A percentile compares a stretch with the other conserved stretches of the same genome.
Evolutionary conservation across 2,113 vertebrate genomes (phyloP).

Genomic region (Tyto alba): DNA sequence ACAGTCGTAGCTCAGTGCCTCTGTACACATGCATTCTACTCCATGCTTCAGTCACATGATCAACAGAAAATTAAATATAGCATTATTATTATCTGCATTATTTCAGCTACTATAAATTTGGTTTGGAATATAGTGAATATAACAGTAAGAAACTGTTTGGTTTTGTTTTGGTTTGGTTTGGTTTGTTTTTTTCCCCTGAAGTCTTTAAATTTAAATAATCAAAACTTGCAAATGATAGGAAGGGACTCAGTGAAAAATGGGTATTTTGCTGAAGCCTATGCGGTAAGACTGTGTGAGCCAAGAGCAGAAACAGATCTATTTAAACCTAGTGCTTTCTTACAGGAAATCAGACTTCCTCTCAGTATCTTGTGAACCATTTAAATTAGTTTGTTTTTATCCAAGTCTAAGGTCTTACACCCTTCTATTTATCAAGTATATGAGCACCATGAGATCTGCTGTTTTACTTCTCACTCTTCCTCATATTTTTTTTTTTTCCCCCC

Average conservation of each 20-base stretch:
- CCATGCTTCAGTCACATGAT: neutral
- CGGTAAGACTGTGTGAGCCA: neutral
- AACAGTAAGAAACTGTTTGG: neutral
- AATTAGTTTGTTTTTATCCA: neutral
- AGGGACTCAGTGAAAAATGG: neutral
- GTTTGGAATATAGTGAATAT: neutral
- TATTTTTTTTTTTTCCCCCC: too few species aligned
- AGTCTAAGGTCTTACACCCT: neutral
- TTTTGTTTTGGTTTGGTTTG: too few species aligned
- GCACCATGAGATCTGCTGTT: neutral
- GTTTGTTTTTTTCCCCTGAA: neutral
- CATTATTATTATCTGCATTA: neutral
- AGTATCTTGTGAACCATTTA: neutral
- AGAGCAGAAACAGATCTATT: neutral
- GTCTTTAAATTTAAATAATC: neutral
- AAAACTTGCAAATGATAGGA: neutral
- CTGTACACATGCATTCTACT: neutral
- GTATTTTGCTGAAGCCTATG: neutral
- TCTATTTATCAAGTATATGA: neutral
- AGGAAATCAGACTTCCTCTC: neutral
- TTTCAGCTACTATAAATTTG: neutral
- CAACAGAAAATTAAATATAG: neutral
- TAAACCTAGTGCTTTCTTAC: neutral
- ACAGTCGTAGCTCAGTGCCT: neutral
- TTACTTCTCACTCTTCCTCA: neutral